Evolutionary conservation across 2,113 vertebrate species (phyloP).

Genomic region (Scomber colias): DNA sequence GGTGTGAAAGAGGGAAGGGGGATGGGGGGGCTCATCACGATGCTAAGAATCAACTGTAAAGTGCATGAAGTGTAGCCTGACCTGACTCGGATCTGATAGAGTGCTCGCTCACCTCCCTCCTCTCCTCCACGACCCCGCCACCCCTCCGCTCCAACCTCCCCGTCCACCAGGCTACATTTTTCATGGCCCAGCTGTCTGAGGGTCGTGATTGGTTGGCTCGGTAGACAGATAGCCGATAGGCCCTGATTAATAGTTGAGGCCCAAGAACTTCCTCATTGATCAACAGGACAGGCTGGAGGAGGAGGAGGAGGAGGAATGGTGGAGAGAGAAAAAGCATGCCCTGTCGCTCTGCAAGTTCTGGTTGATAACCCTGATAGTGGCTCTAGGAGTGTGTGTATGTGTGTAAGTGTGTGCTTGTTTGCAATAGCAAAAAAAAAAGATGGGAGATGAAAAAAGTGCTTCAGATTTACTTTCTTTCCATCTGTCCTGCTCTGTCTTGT

Average conservation of each 20-base stretch:
- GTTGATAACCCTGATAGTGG: slow-evolving; percentile 78
- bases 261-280: slow-evolving; percentile 88
- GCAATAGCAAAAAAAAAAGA: slow-evolving; percentile 31
- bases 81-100: slow-evolving; percentile 83
- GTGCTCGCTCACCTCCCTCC: slow-evolving; percentile 72
- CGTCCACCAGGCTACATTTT: slow-evolving; percentile 82
- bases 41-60: slow-evolving; percentile 68
- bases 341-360: slow-evolving; percentile 75
- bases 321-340: slow-evolving; percentile 78
- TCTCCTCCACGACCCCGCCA: slow-evolving; percentile 43
- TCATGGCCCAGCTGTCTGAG: slow-evolving; percentile 85
- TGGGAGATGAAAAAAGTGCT: slow-evolving; percentile 24
- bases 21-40: slow-evolving; percentile 33
- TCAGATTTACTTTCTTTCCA: slow-evolving; percentile 17
- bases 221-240: slow-evolving; percentile 88
- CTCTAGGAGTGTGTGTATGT: slow-evolving; percentile 32
- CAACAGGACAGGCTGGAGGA: slow-evolving; percentile 80
- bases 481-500: neutral
- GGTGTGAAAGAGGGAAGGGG: neutral
- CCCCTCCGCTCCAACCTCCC: slow-evolving; percentile 58
- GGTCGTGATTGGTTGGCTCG: slow-evolving; percentile 85
- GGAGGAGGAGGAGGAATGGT: slow-evolving; percentile 45
- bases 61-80: slow-evolving; percentile 77
- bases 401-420: slow-evolving; percentile 37
- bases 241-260: slow-evolving; percentile 87